Evolutionary conservation across 2,113 vertebrate species (phyloP).

Genomic region (Pavo muticus): DNA sequence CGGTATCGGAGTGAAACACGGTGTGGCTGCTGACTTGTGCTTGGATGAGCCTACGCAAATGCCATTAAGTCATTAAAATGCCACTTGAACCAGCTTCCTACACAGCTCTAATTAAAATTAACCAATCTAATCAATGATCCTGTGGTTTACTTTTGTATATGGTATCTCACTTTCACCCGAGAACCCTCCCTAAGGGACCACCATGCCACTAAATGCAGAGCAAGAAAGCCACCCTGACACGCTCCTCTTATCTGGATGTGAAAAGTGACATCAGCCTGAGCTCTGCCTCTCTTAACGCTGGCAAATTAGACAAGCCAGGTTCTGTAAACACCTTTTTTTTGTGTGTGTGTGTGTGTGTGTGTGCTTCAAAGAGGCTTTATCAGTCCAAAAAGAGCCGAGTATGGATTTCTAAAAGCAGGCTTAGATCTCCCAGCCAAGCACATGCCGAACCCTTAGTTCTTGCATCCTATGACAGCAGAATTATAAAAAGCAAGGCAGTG

Average conservation of each 20-base stretch:
- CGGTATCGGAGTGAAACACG: accelerated
- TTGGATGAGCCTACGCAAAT: neutral
- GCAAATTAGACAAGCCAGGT: slow-evolving; percentile 57
- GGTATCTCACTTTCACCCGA: neutral
- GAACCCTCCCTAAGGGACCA: neutral
- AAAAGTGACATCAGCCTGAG: slow-evolving; percentile 44
- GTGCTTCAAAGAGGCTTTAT: slow-evolving; percentile 76
- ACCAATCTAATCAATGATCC: neutral
- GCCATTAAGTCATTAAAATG: neutral
- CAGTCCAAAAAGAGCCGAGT: slow-evolving; percentile 60
- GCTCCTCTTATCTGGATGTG: slow-evolving; percentile 14
- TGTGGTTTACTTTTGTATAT: neutral
- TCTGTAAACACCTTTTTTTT: slow-evolving; percentile 58
- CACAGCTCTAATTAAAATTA: neutral
- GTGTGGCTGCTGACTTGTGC: neutral
- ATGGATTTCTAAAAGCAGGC: slow-evolving; percentile 74
- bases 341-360: neutral
- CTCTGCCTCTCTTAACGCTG: neutral
- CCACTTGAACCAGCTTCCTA: neutral
- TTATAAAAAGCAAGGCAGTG: slow-evolving; percentile 64
- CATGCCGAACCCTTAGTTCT: slow-evolving; percentile 52
- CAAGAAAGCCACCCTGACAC: neutral
- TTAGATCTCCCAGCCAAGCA: slow-evolving; percentile 68
- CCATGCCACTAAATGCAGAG: neutral
- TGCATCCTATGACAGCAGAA: slow-evolving; percentile 68